Percentiles rank a stretch among this genome's conserved stretches.
phyloP scores from a whole-genome alignment of 2,113 vertebrate species.

The Tiliqua scincoides region DNA sequence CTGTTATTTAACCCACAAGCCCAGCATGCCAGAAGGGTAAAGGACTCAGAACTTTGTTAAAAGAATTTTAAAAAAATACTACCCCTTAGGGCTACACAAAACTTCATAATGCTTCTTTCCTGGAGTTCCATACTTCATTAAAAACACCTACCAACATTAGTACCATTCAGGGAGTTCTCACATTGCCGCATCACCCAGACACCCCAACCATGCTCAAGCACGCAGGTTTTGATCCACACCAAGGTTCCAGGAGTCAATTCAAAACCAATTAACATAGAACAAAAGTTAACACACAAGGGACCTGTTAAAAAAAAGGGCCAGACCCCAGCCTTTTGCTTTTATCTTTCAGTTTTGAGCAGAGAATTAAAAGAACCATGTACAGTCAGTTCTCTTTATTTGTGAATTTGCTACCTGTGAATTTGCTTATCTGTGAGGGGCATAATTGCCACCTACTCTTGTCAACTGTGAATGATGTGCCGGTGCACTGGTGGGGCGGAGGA shows the following conservation, averaged over 20 bases:
- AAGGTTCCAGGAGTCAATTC: not conserved
- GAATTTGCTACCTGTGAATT: no score
- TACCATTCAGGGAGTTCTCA: not conserved
- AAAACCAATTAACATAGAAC: slow-evolving; percentile 3
- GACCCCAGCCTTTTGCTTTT: not conserved
- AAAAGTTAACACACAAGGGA: not conserved
- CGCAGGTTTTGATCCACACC: not conserved
- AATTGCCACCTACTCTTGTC: no score
- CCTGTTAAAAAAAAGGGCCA: not conserved
- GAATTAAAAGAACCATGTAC: not conserved
- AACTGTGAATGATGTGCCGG: no score
- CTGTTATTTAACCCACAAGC: no score
- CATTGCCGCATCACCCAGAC: not conserved
- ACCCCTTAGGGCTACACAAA: not conserved
- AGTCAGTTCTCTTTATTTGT: no score
- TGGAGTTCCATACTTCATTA: not conserved
- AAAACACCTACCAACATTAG: slow-evolving; percentile 1
- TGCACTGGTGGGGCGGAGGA: no score
- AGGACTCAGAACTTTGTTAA: no score
- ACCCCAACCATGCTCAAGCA: not conserved
- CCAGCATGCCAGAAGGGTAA: no score
- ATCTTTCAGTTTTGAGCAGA: not conserved
- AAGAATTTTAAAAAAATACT: not conserved
- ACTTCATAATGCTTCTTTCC: not conserved
- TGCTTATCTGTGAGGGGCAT: no score